Conservation (phyloP, 2,888 invertebrate species). For the Venustoraphidia nigricollis region DNA sequence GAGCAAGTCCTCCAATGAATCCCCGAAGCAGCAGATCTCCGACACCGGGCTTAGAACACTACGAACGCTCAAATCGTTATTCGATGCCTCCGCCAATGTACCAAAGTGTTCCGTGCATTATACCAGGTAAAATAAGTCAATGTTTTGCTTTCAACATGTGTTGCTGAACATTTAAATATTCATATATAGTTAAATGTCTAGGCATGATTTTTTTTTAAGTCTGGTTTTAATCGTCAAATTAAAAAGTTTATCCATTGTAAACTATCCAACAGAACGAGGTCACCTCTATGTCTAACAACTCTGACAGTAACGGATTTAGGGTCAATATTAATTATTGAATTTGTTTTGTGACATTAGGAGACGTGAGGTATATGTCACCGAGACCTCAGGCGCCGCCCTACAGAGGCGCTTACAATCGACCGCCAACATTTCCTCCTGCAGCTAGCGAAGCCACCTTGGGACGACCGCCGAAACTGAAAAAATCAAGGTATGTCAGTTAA, state of each 20-base stretch:
- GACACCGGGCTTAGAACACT: constrained; percentile 24
- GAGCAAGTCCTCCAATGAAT: constrained; percentile 18
- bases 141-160: too few species aligned
- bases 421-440: background rate
- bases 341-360: background rate
- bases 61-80: constrained; percentile 20
- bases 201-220: too few species aligned
- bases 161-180: too few species aligned
- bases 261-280: too few species aligned
- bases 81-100: constrained; percentile 21
- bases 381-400: constrained; percentile 3
- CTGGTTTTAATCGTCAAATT: too few species aligned
- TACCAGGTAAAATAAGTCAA: constrained; percentile 17
- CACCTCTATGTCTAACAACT: too few species aligned
- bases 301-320: too few species aligned
- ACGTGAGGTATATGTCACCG: constrained; percentile 4
- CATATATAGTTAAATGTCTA: too few species aligned
- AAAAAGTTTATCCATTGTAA: too few species aligned
- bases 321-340: background rate
- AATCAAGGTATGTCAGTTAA: constrained; percentile 18
- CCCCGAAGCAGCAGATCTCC: constrained; percentile 26
- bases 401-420: constrained; percentile 2
- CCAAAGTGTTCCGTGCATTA: constrained; percentile 25
- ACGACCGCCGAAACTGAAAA: constrained; percentile 17
- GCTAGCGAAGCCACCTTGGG: constrained; percentile 3